Base-by-base conservation (phyloP, 1,140 invertebrate genomes). In the Lethrus apterus region DNA sequence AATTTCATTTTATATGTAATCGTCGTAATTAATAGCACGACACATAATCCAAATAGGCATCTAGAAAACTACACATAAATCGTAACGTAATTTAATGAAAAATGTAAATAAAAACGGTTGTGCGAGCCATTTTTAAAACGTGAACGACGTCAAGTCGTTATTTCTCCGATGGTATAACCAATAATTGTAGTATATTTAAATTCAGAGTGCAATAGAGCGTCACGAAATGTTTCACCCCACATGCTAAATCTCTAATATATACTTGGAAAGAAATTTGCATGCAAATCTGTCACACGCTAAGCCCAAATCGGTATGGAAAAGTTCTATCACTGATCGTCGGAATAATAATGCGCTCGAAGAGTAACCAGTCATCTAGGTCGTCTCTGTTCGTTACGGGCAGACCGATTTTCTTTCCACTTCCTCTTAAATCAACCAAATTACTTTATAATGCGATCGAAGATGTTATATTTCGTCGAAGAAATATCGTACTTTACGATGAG, bases 241-340 rank as follows among this genome's bases (percentile, higher is more conserved):
- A 55, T 59, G 55, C 55, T 55, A 61, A 61, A 59, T 57, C 53
- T 56, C 52, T 57, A 59, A 61, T 61, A 58, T 57, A 55, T 57
- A 61, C 48, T 59, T 55, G 53, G 50, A 59, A 61, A 61, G 59
- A 61, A 61, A 61, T 61, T 61, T 61, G 59, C 59, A 61, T 61
- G 57, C 55, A 59, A 61, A 61, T 61, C 59, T 61, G 57, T 56
- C 58, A 60, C 57, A 56, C 54, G 56, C 58, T 58, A 60, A 61
- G 57, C 59, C 52, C 32, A 48, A 60, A 55, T 58, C 59, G 57
- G 57, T 57, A 57, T 54, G 55, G 59, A 57, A 60, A 60, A 58
- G 36, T 60, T 59, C 56, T 60, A 54, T 55, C 56, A 53, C 56
- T 55, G 58, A 60, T 59, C 58, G 57, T 59, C 55, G 58, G 57